Evolutionary conservation across 2,888 invertebrate genomes (phyloP), one percentile per base, ranked within the genome.

Genomic region (Apamea sordens): DNA sequence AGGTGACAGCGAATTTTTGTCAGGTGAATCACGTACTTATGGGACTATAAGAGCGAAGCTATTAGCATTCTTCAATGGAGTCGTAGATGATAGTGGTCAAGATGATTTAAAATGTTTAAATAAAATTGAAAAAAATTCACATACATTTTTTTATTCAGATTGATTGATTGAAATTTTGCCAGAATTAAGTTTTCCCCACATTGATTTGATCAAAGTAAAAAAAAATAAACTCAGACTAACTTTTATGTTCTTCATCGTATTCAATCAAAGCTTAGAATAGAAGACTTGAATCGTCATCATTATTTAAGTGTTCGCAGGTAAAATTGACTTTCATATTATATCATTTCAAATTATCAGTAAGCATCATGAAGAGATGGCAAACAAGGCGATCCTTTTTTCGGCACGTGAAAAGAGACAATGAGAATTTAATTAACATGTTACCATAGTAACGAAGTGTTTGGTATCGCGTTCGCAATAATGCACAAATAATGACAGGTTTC

Each of bases 401-500:
- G n/a, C 84, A 68, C 18, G 24, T n/a, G 6, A 32, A 61, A 4
- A 44, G 6, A 80, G 36, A 72, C 53, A 72, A 85, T 80, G 47
- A 72, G 81, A 47, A 41, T 82, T 83, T 71, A 73, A 86, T 83
- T 86, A 73, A 63, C 50, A 72, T 56, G 50, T 65, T 24, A n/a
- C 67, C 44, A 67, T 79, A 64, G 80, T 61, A 68, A 73, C 68
- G 18, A 79, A 69, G 47, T 87, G 53, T 80, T 77, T 70, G 41
- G 76, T 73, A 76, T 76, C 75, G 61, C 74, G 71, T 74, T 73
- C 64, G 71, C 76, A 80, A 80, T 87, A 87, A 87, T 88, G 87
- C 79, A 87, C 82, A 88, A 86, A 87, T 87, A 87, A 87, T 87
- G 70, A 87, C 72, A 79, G 82, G 84, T 79, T 84, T 32, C 64